These are phyloP conservation scores for Drosophila ezoana DNA, from an alignment of 2,888 invertebrate genomes.

Conservation along the genomic window DNA sequence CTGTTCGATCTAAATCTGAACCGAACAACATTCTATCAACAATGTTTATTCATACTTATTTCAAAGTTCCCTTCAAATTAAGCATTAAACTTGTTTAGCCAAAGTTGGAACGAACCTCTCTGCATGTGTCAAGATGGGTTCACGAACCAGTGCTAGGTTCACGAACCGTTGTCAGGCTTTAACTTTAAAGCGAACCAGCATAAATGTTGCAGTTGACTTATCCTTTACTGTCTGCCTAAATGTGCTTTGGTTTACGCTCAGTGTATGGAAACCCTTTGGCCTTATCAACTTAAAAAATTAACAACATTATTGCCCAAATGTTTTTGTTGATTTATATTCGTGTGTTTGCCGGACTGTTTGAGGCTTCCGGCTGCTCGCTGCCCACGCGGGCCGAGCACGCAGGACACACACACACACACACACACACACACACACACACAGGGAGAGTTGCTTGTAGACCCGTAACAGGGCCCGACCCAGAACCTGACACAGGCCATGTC, in stretches of 20 bases:
- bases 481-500: constrained; percentile 9
- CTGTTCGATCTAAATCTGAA: too few species aligned
- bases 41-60: too few species aligned
- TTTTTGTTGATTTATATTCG: constrained; percentile 60
- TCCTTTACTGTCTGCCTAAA: too few species aligned
- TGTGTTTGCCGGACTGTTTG: constrained; percentile 44
- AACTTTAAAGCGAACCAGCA: too few species aligned
- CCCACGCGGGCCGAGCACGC: not conserved
- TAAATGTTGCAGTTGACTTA: too few species aligned
- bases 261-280: constrained; percentile 49
- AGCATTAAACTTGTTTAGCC: too few species aligned
- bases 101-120: too few species aligned
- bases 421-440: not conserved
- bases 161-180: too few species aligned
- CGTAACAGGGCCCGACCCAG: constrained; percentile 11
- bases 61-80: too few species aligned
- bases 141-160: too few species aligned
- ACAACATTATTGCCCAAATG: constrained; percentile 77
- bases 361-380: constrained; percentile 29
- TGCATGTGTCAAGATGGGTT: too few species aligned
- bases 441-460: constrained; percentile 1
- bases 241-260: constrained; percentile 1
- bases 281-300: constrained; percentile 78
- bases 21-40: too few species aligned
- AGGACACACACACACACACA: constrained; percentile 8